Base-by-base conservation (phyloP, 2,797 vertebrate genomes). In the Triplophysa yarkandensis region DNA sequence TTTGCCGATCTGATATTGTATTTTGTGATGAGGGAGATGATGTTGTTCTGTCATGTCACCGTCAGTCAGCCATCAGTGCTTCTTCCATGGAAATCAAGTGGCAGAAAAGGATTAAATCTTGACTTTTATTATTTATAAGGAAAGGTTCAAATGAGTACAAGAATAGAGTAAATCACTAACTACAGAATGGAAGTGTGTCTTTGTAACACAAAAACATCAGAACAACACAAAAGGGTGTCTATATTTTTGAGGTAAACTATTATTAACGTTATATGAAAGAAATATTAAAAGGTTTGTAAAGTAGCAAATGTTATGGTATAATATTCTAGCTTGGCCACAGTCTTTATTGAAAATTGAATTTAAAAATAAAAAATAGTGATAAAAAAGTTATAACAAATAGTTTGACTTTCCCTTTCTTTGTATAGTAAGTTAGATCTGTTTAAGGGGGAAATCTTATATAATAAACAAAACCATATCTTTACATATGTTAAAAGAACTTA, bases 31-130 rank as follows among this genome's bases (percentile, higher is more conserved):
- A 25, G 43, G 52, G 52, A 44, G 67, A 57, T 21, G 25, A 43
- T 30, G 52, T 0, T 9, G 36, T 44, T 58, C 25, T 69, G n/a
- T 21, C 25, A 0, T 69, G 52, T 58, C 39, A 21, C 28, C 67
- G 57, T 21, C 2, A 58, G 6, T 52, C 67, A 32, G 17, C 25
- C 13, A 10, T 58, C 11, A 69, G 68, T 6, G 39, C 39, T 32
- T 52, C 23, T 68, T 13, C 50, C 13, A 58, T 70, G 68, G 54
- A 70, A 2, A 70, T 46, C 8, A 17, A 10, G 14, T 46, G 54
- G 67, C 14, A 7, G 25, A 10, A 17, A 19, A 44, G 27, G 11
- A 6, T 11, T 9, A n/a, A 36, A 69, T 69, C 67, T 69, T 54
- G 11, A 57, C 39, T 69, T 6, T 10, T 25, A 44, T 21, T 58